Percentiles rank a stretch among this genome's conserved stretches.
phyloP scores from a whole-genome alignment of 2,113 vertebrate species.

The Ciconia boyciana region DNA sequence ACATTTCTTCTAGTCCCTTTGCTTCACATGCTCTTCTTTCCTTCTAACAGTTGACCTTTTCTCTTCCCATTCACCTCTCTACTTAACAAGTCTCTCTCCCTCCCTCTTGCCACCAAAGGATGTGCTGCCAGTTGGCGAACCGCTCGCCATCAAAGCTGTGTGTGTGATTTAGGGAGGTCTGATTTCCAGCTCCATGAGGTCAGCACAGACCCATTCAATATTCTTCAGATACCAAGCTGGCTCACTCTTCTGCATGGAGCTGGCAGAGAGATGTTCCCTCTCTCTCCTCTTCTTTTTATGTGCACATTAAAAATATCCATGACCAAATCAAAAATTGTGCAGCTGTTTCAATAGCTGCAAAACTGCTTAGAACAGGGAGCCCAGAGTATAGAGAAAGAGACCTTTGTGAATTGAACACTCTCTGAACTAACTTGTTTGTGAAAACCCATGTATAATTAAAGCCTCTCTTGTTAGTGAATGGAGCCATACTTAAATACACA shows the following conservation, averaged over 20 bases:
- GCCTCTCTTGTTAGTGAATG: slow-evolving; percentile 60
- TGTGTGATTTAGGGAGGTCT: background rate
- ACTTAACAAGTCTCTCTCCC: background rate
- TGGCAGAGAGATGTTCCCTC: slow-evolving; percentile 55
- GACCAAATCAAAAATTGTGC: slow-evolving; percentile 71
- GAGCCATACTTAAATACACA: slow-evolving; percentile 59
- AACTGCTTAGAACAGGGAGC: slow-evolving; percentile 62
- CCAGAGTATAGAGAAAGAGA: slow-evolving; percentile 63
- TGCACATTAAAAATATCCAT: slow-evolving; percentile 71
- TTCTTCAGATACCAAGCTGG: slow-evolving; percentile 43
- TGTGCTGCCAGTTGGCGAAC: background rate
- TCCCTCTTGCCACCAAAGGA: background rate
- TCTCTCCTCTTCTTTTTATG: slow-evolving; percentile 62
- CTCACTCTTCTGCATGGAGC: background rate
- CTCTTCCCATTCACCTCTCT: background rate
- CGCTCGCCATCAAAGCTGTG: background rate
- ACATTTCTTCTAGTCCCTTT: background rate
- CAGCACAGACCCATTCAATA: background rate
- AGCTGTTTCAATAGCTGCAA: slow-evolving; percentile 71
- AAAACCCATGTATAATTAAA: slow-evolving; percentile 74
- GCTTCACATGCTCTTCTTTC: background rate
- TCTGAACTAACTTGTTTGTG: slow-evolving; percentile 72
- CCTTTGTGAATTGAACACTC: slow-evolving; percentile 67
- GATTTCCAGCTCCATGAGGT: slow-evolving; percentile 37
- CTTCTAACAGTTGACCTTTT: background rate